phyloP scores from a whole-genome alignment of 2,797 vertebrate genomes.

The Pseudotriccus pelzelni region DNA sequence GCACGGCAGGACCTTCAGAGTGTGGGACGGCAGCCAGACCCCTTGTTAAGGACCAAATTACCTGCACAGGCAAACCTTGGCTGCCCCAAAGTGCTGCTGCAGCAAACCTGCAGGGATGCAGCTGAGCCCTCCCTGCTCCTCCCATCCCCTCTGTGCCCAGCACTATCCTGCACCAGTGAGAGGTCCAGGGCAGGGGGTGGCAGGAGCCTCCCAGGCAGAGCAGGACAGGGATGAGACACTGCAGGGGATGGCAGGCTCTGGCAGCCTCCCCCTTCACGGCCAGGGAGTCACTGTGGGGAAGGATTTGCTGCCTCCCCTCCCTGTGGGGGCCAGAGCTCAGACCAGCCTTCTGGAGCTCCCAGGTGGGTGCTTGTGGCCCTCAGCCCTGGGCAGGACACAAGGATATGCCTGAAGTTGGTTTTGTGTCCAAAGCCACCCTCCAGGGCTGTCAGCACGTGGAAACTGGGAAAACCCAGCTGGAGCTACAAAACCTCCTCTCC shows the following conservation, averaged over 20 bases:
- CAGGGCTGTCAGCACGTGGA: accelerated
- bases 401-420: not conserved
- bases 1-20: accelerated
- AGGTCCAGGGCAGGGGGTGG: not conserved
- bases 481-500: not conserved
- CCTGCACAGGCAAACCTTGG: not conserved
- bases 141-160: not conserved
- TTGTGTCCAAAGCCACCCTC: not conserved
- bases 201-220: not conserved
- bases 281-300: not conserved
- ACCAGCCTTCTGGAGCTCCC: not conserved
- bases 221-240: not conserved
- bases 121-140: not conserved
- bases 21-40: not conserved
- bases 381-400: accelerated
- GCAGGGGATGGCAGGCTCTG: not conserved
- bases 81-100: not conserved
- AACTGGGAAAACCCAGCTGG: not conserved
- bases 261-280: not conserved
- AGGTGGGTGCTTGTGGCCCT: no score
- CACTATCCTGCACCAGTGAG: no score
- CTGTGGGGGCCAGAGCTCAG: not conserved
- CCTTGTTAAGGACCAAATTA: not conserved
- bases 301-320: not conserved
- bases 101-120: not conserved